Evolutionary conservation across 1,140 invertebrate genomes (phyloP).

Genomic region (Neodiprion virginianus): DNA sequence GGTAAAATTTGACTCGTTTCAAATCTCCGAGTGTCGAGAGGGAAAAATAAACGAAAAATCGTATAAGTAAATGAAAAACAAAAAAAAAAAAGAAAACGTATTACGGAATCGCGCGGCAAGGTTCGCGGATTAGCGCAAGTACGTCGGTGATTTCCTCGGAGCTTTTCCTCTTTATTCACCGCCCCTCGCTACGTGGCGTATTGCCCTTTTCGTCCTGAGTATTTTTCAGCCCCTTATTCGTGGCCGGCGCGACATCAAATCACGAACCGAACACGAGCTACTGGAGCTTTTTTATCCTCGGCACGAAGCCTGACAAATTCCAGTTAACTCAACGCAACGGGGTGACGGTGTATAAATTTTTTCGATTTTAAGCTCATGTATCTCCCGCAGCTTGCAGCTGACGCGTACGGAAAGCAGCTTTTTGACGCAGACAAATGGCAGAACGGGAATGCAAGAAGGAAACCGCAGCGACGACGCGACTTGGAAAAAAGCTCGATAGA

Average conservation of each 20-base stretch:
- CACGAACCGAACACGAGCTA: neutral
- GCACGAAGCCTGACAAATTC: too few species aligned
- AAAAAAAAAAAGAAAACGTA: neutral
- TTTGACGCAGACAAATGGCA: too few species aligned
- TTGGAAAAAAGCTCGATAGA: too few species aligned
- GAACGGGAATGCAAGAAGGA: too few species aligned
- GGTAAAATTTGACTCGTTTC: neutral
- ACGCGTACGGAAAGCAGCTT: too few species aligned
- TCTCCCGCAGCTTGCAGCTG: too few species aligned
- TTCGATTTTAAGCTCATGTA: too few species aligned
- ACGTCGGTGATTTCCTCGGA: neutral
- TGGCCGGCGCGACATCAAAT: neutral
- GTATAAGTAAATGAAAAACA: neutral
- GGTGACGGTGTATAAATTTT: too few species aligned
- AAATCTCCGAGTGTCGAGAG: neutral
- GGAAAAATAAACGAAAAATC: neutral
- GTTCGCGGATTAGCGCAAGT: neutral
- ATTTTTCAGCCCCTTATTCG: neutral
- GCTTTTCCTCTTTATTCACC: neutral
- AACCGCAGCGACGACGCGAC: too few species aligned
- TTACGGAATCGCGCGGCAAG: neutral
- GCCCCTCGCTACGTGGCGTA: too few species aligned
- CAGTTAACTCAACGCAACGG: too few species aligned
- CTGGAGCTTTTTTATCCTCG: neutral
- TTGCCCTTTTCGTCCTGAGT: neutral